Evolutionary conservation across 2,113 vertebrate species (phyloP).

Genomic region (Platichthys flesus): DNA sequence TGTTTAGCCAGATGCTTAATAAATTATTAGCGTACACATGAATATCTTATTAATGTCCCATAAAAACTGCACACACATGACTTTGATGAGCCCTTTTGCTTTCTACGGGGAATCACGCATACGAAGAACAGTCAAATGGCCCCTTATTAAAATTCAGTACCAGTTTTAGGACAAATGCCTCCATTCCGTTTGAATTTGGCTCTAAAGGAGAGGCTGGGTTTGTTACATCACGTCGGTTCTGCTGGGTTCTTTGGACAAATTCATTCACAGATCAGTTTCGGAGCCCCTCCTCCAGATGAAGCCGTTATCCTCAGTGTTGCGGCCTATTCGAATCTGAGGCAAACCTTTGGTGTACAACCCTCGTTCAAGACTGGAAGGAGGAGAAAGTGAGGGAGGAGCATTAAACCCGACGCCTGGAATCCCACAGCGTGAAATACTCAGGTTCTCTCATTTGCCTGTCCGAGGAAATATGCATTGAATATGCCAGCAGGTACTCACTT

Average conservation of each 20-base stretch:
- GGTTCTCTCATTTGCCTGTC: not conserved
- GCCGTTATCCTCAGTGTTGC: conserved; percentile 83
- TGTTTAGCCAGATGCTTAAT: conserved; percentile 5
- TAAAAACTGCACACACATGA: conserved; percentile 32
- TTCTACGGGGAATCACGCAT: not conserved
- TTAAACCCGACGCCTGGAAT: not conserved
- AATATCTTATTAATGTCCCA: conserved; percentile 11
- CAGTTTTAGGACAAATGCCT: conserved; percentile 40
- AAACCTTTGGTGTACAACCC: conserved; percentile 83
- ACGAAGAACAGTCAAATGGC: not conserved
- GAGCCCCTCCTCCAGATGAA: conserved; percentile 87
- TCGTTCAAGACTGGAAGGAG: conserved; percentile 83
- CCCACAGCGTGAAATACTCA: not conserved
- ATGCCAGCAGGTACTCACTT: conserved; percentile 60
- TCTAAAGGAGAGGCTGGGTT: conserved; percentile 8
- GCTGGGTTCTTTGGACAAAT: conserved; percentile 2
- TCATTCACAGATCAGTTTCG: conserved; percentile 87
- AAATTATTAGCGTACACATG: conserved; percentile 15
- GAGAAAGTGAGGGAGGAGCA: not conserved
- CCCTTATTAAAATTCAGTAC: conserved; percentile 41
- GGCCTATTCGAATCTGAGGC: conserved; percentile 89
- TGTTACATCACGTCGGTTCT: not conserved
- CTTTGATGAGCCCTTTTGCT: conserved; percentile 33
- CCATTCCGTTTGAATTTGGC: conserved; percentile 44
- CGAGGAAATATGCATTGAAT: not conserved